Percentiles rank a stretch among this genome's conserved stretches.
These are phyloP conservation scores for Sitta carolinensis DNA, from an alignment of 2,797 vertebrate species.

Conservation along the genomic window DNA sequence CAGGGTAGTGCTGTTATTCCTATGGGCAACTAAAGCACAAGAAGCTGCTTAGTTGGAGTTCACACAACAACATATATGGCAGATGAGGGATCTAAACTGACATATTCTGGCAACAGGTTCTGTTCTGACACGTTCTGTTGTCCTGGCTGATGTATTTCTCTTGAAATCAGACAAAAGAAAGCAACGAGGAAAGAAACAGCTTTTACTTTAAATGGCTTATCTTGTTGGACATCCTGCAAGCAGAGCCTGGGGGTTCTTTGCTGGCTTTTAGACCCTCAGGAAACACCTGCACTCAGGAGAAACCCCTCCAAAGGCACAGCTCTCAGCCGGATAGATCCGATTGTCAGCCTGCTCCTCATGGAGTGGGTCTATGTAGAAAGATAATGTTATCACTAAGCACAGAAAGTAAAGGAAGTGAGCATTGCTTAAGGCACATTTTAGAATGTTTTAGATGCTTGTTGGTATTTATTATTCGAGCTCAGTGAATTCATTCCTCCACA, in stretches of 20 bases:
- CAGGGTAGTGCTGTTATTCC: neutral
- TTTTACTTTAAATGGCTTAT: neutral
- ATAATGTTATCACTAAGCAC: neutral
- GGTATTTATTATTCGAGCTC: slow-evolving; percentile 19
- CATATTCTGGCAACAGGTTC: neutral
- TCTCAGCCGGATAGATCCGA: neutral
- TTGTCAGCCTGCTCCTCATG: neutral
- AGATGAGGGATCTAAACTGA: neutral
- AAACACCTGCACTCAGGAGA: slow-evolving; percentile 28
- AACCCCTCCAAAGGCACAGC: neutral
- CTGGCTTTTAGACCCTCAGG: neutral
- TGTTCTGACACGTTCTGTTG: neutral
- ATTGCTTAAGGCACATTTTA: slow-evolving; percentile 42
- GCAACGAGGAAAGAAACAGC: neutral
- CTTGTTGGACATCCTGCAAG: neutral
- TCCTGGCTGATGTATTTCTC: neutral
- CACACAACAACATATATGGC: neutral
- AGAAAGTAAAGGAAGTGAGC: neutral
- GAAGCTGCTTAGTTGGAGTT: neutral
- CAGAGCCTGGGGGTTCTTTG: neutral
- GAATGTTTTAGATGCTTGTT: slow-evolving; percentile 62
- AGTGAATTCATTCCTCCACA: neutral
- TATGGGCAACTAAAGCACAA: neutral
- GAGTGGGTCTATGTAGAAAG: neutral
- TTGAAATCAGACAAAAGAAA: slow-evolving; percentile 1